A percentile compares a stretch with the other conserved stretches of the same genome.
Evolutionary conservation across 2,888 invertebrate genomes (phyloP).

Genomic region (Boloria selene): DNA sequence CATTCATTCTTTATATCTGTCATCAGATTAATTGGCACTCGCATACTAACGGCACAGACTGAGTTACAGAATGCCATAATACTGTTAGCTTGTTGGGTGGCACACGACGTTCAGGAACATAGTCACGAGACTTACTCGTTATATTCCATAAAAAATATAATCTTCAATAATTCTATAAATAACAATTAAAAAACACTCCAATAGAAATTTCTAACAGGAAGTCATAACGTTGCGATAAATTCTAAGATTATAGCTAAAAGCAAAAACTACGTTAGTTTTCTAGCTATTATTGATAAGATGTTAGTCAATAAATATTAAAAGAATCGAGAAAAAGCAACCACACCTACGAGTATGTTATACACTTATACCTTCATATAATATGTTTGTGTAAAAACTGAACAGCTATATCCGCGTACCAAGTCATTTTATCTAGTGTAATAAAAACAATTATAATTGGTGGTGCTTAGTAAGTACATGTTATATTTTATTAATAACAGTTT

Average conservation of each 20-base stretch:
- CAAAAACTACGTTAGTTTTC: slow-evolving; percentile 22
- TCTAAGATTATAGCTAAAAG: slow-evolving; percentile 10
- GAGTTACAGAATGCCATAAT: slow-evolving; percentile 37
- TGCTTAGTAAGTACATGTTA: slow-evolving; percentile 7
- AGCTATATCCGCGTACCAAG: slow-evolving; percentile 48
- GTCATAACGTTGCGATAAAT: slow-evolving; percentile 15
- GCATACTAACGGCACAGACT: slow-evolving; percentile 34
- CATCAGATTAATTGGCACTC: slow-evolving; percentile 38
- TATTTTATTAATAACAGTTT: slow-evolving; percentile 1
- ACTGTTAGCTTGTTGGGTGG: slow-evolving; percentile 39
- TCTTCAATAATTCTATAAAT: no score
- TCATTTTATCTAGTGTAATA: slow-evolving; percentile 6
- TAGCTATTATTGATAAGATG: slow-evolving; percentile 26
- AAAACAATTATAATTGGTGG: slow-evolving; percentile 9
- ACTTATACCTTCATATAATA: slow-evolving; percentile 52
- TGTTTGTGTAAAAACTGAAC: slow-evolving; percentile 55
- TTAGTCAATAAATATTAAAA: slow-evolving; percentile 52
- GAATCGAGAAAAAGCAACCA: slow-evolving; percentile 56
- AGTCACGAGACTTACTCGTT: slow-evolving; percentile 29
- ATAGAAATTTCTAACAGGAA: slow-evolving; percentile 1
- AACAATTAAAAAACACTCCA: background rate
- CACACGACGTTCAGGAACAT: slow-evolving; percentile 31
- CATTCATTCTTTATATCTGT: slow-evolving; percentile 25
- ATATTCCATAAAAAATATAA: background rate
- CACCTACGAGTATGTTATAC: slow-evolving; percentile 48